Evolutionary conservation across 2,888 invertebrate genomes (phyloP).

Genomic region (Andrena hattorfiana): DNA sequence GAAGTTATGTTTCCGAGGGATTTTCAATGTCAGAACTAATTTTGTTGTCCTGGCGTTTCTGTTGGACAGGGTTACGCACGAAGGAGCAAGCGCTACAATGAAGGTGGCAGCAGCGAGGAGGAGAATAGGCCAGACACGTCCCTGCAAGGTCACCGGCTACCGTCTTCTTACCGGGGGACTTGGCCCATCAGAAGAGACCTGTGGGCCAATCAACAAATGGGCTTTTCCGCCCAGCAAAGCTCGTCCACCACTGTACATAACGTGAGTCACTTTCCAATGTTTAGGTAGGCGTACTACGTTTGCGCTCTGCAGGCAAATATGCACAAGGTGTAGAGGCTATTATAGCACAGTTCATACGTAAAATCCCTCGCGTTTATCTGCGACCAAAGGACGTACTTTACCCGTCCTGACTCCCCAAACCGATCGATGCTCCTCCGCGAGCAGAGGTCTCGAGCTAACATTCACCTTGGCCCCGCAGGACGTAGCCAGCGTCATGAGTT

Average conservation of each 20-base stretch:
- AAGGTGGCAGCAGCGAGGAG: slow-evolving; percentile 80
- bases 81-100: slow-evolving; percentile 76
- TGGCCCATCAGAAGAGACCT: slow-evolving; percentile 87
- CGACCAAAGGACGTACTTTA: too few relatives aligned
- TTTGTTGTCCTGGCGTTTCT: background rate
- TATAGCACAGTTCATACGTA: too few relatives aligned
- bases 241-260: slow-evolving; percentile 75
- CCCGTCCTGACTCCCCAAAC: too few relatives aligned
- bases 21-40: background rate
- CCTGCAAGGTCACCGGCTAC: slow-evolving; percentile 79
- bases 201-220: slow-evolving; percentile 81
- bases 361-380: too few relatives aligned
- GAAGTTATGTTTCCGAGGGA: background rate
- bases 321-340: too few relatives aligned
- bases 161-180: slow-evolving; percentile 87
- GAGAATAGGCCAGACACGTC: slow-evolving; percentile 76
- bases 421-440: too few relatives aligned
- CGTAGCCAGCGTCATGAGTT: slow-evolving; percentile 88
- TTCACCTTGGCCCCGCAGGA: slow-evolving; percentile 83
- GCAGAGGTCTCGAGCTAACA: background rate
- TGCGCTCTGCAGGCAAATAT: too few relatives aligned
- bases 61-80: slow-evolving; percentile 72
- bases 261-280: slow-evolving; percentile 65
- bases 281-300: too few relatives aligned
- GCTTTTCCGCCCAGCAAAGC: slow-evolving; percentile 74